Percentiles rank a stretch among this genome's conserved stretches.
Conservation (phyloP, 2,113 vertebrate species). For the Dipodomys ordii region DNA sequence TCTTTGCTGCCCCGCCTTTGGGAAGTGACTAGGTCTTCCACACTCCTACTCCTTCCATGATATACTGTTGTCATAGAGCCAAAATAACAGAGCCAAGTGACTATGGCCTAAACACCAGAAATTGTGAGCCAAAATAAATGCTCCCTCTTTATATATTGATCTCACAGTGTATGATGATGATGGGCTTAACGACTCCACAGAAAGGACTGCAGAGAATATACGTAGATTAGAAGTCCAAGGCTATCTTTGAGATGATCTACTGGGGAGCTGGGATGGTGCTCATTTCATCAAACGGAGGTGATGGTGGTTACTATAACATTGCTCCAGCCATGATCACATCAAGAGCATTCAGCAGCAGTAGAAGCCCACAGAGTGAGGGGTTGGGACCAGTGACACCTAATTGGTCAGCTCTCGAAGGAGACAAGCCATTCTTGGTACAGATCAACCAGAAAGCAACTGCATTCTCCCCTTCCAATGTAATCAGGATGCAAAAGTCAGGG, state of each 20-base stretch:
- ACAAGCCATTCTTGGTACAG: background rate
- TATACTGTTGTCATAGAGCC: too few species aligned
- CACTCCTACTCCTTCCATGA: background rate
- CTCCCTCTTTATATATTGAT: background rate
- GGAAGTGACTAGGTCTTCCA: background rate
- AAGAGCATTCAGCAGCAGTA: background rate
- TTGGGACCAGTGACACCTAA: background rate
- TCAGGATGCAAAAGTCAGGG: background rate
- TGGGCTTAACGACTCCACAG: background rate
- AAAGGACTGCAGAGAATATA: background rate
- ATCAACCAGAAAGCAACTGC: background rate
- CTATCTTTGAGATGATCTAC: background rate
- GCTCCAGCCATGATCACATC: background rate
- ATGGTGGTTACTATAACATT: background rate
- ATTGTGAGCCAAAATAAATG: background rate
- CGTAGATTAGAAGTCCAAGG: background rate
- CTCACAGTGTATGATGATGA: background rate
- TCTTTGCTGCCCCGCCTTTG: background rate
- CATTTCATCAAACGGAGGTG: background rate
- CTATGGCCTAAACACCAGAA: too few species aligned
- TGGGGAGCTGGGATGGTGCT: background rate
- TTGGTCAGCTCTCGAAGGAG: background rate
- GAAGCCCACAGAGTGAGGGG: background rate
- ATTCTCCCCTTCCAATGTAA: background rate
- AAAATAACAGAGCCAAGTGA: background rate